Conservation (phyloP, 2,888 invertebrate species). For the Melinaea marsaeus region DNA sequence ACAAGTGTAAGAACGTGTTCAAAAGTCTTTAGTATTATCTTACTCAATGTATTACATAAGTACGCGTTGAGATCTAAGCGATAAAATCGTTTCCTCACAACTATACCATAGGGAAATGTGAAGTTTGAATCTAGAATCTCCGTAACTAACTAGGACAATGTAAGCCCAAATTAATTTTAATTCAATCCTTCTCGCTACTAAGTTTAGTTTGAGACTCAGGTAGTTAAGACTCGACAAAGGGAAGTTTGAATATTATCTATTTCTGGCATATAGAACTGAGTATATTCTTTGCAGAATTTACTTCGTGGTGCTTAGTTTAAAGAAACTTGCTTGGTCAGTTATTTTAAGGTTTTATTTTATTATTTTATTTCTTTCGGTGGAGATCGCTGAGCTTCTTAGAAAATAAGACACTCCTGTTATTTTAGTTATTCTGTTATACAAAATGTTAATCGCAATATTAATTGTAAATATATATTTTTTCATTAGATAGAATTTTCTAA, state of each 20-base stretch:
- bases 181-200: conserved; percentile 25
- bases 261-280: conserved; percentile 17
- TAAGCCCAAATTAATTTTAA: conserved; percentile 33
- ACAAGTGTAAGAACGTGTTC: background rate
- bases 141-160: conserved; percentile 18
- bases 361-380: conserved; percentile 2
- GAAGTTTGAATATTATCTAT: conserved; percentile 30
- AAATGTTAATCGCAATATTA: too few relatives aligned
- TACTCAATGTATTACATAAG: too few relatives aligned
- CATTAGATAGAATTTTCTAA: too few relatives aligned
- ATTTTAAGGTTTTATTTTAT: conserved; percentile 5
- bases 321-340: conserved; percentile 8
- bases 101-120: conserved; percentile 11
- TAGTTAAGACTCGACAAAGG: conserved; percentile 25
- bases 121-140: conserved; percentile 9
- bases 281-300: conserved; percentile 10
- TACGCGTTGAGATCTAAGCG: conserved; percentile 2
- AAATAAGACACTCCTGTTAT: background rate
- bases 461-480: too few relatives aligned
- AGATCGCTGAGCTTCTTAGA: background rate
- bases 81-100: conserved; percentile 8
- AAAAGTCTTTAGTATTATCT: too few relatives aligned
- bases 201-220: conserved; percentile 24
- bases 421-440: too few relatives aligned
- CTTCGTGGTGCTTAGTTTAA: conserved; percentile 10